Base-by-base conservation (phyloP, 2,797 vertebrate species). In the Rousettus madagascariensis region DNA sequence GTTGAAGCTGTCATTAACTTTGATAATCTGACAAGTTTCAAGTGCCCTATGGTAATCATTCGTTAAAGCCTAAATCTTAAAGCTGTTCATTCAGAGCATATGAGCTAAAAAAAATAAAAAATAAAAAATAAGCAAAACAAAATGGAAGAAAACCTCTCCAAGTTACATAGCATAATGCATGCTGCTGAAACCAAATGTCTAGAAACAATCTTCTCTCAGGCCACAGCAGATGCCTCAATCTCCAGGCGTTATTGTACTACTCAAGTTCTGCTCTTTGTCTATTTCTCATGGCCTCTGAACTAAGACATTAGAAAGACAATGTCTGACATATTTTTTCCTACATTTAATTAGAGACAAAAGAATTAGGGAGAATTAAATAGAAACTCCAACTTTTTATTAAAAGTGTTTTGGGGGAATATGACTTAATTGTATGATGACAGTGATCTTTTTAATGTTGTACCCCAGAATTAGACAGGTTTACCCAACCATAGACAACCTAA, bases 11-110 rank as follows among this genome's bases (percentile, higher is more conserved):
- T 61, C 19, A 38, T 80, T n/a, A 92, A 41, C 46, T 82, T 65
- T 59, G 28, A 75, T 83, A 55, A 94, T 33, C 20, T 33, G 28
- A 63, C 17, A 77, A 33, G 2, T n/a, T 77, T 86, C 68, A 30
- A 90, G 63, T 57, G 24, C 11, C 7, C 38, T 1, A 6, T 49
- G 33, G 28, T 55, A 72, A 71, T 86, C 55, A 72, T 30, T 90
- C 86, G 36, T 66, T 87, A 61, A 88, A 68, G 49, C 30, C 79
- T 53, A 79, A 69, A n/a, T 55, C 46, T 88, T 91, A 82, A 91
- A 89, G 15, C 6, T 41, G 28, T 22, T 15, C 41, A 72, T 65
- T 69, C 6, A 38, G 36, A 80, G 38, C 16, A 5, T 57, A 63
- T 38, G 43, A 87, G 41, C 24, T 38, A 61, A 78, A 77, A 83